phyloP scores from a whole-genome alignment of 2,888 invertebrate genomes.

The Pomacea canaliculata region DNA sequence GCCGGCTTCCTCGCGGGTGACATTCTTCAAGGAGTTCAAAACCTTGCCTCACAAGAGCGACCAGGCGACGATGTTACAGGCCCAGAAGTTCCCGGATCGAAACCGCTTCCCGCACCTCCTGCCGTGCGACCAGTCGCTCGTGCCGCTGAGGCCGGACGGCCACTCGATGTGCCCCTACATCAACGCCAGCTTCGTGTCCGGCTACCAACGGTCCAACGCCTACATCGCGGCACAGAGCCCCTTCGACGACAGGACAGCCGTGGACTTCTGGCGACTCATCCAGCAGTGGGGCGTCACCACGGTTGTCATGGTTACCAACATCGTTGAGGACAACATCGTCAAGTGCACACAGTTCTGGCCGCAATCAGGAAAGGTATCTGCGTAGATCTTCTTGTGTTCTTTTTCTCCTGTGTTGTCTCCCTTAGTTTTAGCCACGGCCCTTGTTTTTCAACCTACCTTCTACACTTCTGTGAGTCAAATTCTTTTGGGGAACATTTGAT shows the following conservation, averaged over 20 bases:
- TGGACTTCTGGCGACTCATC: conserved; percentile 73
- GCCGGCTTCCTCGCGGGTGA: conserved; percentile 24
- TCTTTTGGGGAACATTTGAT: no score
- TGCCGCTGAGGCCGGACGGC: conserved; percentile 48
- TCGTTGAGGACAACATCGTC: conserved; percentile 71
- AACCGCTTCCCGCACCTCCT: conserved; percentile 66
- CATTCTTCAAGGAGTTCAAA: conserved; percentile 61
- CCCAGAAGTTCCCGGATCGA: conserved; percentile 42
- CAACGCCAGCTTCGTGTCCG: conserved; percentile 62
- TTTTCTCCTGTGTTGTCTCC: neutral
- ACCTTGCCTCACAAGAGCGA: conserved; percentile 54
- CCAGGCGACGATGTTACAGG: conserved; percentile 42
- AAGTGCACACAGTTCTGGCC: conserved; percentile 96
- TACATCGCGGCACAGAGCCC: conserved; percentile 73
- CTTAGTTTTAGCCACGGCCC: neutral
- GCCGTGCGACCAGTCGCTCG: conserved; percentile 67
- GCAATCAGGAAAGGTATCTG: conserved; percentile 56
- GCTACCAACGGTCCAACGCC: conserved; percentile 69
- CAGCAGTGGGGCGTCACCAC: conserved; percentile 70
- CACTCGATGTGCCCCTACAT: conserved; percentile 58
- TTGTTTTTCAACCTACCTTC: no score
- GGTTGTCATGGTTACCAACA: conserved; percentile 72
- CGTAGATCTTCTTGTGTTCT: no score
- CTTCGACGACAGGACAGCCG: conserved; percentile 68
- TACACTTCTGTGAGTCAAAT: no score